Evolutionary conservation across 2,888 invertebrate species (phyloP), one percentile per base, ranked within the genome.

Genomic region (Parthenolecanium corni): DNA sequence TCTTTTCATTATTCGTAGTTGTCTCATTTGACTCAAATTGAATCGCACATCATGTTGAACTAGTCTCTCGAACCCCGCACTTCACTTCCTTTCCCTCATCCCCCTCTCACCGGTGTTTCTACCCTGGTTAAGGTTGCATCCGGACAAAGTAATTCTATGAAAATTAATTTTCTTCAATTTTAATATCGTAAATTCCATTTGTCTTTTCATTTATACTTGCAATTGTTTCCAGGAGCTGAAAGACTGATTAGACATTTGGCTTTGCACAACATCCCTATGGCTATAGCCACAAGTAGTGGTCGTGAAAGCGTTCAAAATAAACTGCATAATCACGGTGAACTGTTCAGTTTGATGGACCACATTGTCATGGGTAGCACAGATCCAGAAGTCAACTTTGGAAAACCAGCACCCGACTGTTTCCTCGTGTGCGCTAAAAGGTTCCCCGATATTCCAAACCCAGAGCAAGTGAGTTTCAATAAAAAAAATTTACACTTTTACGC

Each of bases 331-430:
- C 79, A 86, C 70, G 76, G 78, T 54, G 81, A 84, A 47, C 72
- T 88, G 23, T 86, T 89, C 70, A 72, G 76, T 1, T 73, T 82
- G 14, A 88, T 89, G 71, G 74, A 82, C 68, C 90, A 90, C 71
- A 79, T 81, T 69, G 91, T 94, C 0, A 82, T 84, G 71, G 89
- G 88, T 2, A 86, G 86, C 61, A 81, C 82, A 21, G 93, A 95
- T 72, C 82, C 84, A 0, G 89, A 89, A 64, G 89, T 94, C 0
- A 85, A 84, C 70, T 77, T 79, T 66, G 90, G 93, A 1, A 95
- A 95, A 76, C 94, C 94, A 0, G 81, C 83, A 58, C 94, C 94
- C 0, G 92, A 93, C 72, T 86, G 89, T 67, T 95, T 90, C 71
- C 73, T 86, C 16, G 80, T 90, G 0, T 83, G 86, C 61, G 87